Percentiles rank a stretch among this genome's conserved stretches.
phyloP scores from a whole-genome alignment of 2,888 invertebrate genomes.

The Choristoneura rosaceana region DNA sequence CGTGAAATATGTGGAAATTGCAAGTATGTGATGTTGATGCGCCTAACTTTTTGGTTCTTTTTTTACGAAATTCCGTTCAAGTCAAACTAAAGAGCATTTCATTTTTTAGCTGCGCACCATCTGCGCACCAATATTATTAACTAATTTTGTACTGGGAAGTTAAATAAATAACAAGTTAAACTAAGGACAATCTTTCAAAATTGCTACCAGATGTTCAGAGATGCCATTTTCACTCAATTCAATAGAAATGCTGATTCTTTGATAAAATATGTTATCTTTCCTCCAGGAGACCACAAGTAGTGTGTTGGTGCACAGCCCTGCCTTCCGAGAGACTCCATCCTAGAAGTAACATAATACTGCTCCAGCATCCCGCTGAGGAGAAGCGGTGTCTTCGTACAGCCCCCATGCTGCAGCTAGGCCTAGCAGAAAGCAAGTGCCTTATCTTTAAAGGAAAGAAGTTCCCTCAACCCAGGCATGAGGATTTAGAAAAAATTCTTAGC shows the following conservation, averaged over 20 bases:
- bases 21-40: conserved; percentile 83
- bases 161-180: too few species aligned
- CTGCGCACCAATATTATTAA: too few species aligned
- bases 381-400: conserved; percentile 95
- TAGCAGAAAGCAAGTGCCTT: conserved; percentile 90
- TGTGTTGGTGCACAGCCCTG: conserved; percentile 96
- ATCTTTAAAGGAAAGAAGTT: conserved; percentile 94
- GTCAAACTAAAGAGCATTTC: too few species aligned
- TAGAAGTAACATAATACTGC: conserved; percentile 89
- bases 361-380: conserved; percentile 98
- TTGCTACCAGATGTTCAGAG: too few species aligned
- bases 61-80: too few species aligned
- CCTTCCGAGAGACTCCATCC: conserved; percentile 89
- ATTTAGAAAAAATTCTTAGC: conserved; percentile 88
- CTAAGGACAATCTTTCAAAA: too few species aligned
- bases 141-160: too few species aligned
- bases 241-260: background rate
- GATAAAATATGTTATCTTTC: conserved; percentile 24
- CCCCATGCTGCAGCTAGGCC: conserved; percentile 93
- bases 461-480: conserved; percentile 88
- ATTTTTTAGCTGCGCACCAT: background rate
- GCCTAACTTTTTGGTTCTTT: too few species aligned
- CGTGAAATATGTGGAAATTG: conserved; percentile 89
- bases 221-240: too few species aligned
- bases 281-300: conserved; percentile 91